Evolutionary conservation across 2,888 invertebrate species (phyloP).

Genomic region (Hypena proboscidalis): DNA sequence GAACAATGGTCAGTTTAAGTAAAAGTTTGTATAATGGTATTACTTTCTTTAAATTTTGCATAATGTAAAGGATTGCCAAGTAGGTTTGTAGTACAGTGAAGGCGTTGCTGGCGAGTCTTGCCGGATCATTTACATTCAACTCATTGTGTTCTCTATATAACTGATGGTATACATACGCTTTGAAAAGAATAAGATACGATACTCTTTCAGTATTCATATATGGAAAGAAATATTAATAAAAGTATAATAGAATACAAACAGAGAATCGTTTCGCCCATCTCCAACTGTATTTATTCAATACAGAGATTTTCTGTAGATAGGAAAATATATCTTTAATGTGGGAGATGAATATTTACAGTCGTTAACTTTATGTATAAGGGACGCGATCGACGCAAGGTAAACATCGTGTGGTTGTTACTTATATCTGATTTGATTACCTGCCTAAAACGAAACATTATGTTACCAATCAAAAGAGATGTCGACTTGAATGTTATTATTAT

Average conservation of each 20-base stretch:
- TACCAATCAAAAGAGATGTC: too few relatives aligned
- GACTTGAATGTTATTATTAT: too few relatives aligned
- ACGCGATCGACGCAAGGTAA: too few relatives aligned
- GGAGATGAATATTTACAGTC: too few relatives aligned
- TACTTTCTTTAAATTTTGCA: conserved; percentile 60
- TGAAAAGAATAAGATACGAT: conserved; percentile 33
- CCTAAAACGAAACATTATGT: too few relatives aligned
- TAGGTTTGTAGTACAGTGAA: conserved; percentile 64
- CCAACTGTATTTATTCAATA: too few relatives aligned
- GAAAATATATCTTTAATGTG: too few relatives aligned
- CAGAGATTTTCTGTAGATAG: too few relatives aligned
- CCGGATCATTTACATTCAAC: conserved; percentile 60
- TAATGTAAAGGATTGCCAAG: conserved; percentile 66
- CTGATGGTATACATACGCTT: conserved; percentile 42
- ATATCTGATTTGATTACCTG: too few relatives aligned
- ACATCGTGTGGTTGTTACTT: too few relatives aligned
- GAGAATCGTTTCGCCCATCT: not conserved
- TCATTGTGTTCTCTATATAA: conserved; percentile 42
- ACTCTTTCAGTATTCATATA: conserved; percentile 40
- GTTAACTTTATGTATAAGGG: too few relatives aligned
- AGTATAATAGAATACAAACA: conserved; percentile 8
- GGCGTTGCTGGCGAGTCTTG: conserved; percentile 44
- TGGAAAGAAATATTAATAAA: conserved; percentile 5
- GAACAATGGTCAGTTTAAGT: conserved; percentile 21
- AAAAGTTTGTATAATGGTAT: conserved; percentile 39